Percentiles rank a stretch among this genome's conserved stretches.
Conservation (phyloP, 2,113 vertebrate species). For the Heptranchias perlo region DNA sequence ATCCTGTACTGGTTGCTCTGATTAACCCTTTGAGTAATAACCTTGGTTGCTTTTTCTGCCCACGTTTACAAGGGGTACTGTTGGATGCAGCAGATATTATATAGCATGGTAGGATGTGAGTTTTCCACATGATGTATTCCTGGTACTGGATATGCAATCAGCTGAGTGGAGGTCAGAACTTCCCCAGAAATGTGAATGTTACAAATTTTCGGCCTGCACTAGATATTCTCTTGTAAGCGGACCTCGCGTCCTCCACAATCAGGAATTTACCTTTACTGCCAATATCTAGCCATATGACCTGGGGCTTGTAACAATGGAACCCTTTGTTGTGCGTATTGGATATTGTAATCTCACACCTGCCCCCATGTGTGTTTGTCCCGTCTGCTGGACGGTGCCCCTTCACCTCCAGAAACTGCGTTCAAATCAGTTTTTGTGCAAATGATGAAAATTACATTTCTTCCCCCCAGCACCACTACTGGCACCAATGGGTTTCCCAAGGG, state of each 20-base stretch:
- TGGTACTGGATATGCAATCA: background rate
- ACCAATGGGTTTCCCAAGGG: background rate
- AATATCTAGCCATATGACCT: background rate
- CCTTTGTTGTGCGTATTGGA: background rate
- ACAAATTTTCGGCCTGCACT: background rate
- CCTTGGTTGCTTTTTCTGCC: background rate
- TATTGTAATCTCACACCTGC: background rate
- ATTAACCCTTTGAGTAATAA: background rate
- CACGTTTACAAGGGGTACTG: background rate
- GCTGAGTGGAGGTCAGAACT: background rate
- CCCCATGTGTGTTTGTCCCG: background rate
- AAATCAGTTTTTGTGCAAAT: background rate
- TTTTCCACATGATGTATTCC: slow-evolving; percentile 1
- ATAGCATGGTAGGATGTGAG: slow-evolving; percentile 54
- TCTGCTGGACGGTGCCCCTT: background rate
- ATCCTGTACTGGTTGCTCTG: background rate
- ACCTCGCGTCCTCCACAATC: background rate
- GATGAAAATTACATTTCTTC: background rate
- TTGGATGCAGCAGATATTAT: background rate
- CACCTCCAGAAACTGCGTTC: background rate
- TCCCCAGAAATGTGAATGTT: background rate
- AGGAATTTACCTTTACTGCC: background rate
- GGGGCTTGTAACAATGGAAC: background rate
- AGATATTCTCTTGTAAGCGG: background rate
- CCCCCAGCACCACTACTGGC: background rate